Percentiles rank a stretch among this genome's conserved stretches.
Conservation (phyloP, 2,113 vertebrate species). For the Micronycteris hirsuta region DNA sequence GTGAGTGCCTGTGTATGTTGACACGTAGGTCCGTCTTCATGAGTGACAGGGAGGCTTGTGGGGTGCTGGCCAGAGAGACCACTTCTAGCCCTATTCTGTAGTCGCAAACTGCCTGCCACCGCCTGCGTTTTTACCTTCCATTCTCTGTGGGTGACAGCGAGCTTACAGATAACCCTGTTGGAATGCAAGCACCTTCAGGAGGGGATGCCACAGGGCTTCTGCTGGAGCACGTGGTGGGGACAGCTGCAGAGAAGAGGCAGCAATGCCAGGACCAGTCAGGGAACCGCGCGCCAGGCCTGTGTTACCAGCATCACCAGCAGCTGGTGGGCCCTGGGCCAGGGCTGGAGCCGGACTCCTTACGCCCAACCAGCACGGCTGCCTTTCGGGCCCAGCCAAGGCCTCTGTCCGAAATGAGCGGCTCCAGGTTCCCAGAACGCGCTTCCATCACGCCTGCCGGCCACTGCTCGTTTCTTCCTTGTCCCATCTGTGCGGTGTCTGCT, state of each 20-base stretch:
- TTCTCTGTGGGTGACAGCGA: not conserved
- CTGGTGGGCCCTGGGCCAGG: constrained; percentile 22
- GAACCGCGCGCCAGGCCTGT: not conserved
- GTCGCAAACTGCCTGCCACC: not conserved
- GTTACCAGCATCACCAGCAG: not conserved
- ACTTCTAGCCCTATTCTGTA: not conserved
- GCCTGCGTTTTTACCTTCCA: not conserved
- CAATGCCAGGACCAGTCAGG: not conserved
- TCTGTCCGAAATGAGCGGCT: not conserved
- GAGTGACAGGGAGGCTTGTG: not conserved
- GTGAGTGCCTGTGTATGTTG: too few relatives aligned
- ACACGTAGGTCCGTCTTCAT: accelerated
- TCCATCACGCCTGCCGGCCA: not conserved
- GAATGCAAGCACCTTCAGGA: not conserved
- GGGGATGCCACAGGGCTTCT: not conserved
- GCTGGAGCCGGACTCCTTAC: not conserved
- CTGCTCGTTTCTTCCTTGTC: constrained; percentile 1
- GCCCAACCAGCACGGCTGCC: not conserved
- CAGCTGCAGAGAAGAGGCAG: not conserved
- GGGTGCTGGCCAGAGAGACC: not conserved
- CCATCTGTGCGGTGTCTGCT: constrained; percentile 44
- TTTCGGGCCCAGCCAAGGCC: not conserved
- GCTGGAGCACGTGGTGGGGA: not conserved
- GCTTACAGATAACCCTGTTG: not conserved
- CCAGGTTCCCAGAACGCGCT: not conserved